Evolutionary conservation across 1,140 invertebrate genomes (phyloP).

Genomic region (Ooceraea biroi): DNA sequence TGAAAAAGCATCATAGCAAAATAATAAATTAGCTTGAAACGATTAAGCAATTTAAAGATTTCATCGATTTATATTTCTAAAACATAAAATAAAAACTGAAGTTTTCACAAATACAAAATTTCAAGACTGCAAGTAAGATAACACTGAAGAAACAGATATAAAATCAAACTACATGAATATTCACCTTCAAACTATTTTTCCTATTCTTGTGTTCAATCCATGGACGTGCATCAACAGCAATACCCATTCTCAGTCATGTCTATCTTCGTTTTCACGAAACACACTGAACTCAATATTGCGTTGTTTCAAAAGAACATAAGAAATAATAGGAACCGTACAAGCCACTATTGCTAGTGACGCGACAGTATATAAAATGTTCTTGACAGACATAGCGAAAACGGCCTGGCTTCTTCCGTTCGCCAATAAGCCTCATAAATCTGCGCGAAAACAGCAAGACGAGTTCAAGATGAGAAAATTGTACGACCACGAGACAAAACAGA

Average conservation of each 20-base stretch:
- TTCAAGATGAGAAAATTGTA: not conserved
- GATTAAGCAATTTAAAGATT: no score
- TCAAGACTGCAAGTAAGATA: not conserved
- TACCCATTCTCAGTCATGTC: not conserved
- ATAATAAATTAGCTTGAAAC: not conserved
- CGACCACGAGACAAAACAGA: not conserved
- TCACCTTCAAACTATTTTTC: no score
- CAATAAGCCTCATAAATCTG: conserved; percentile 1
- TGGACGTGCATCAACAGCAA: not conserved
- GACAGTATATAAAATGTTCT: conserved; percentile 5
- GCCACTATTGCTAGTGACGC: not conserved
- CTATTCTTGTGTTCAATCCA: no score
- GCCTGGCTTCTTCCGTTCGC: not conserved
- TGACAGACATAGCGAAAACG: not conserved
- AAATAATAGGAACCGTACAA: not conserved
- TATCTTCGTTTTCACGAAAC: not conserved
- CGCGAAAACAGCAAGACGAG: not conserved
- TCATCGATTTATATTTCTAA: not conserved
- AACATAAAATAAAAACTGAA: not conserved
- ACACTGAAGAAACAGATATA: not conserved
- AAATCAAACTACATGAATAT: not conserved
- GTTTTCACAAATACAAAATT: not conserved
- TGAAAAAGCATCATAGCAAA: not conserved
- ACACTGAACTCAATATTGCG: not conserved
- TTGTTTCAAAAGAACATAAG: not conserved